phyloP scores from a whole-genome alignment of 1,140 invertebrate species.

The Sycophaga agraensis region DNA sequence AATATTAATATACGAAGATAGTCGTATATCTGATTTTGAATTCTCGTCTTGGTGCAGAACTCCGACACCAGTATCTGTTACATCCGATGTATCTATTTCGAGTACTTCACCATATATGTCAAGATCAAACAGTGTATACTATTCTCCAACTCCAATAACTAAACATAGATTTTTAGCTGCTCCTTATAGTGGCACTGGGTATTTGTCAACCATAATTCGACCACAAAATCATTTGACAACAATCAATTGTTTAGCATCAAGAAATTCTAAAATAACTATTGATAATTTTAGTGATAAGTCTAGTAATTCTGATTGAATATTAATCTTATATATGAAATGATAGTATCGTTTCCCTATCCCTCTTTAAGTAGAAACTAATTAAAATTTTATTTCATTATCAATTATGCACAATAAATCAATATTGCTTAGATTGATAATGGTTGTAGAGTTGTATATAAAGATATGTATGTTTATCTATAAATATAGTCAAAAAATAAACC shows the following conservation, averaged over 20 bases:
- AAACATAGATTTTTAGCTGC: conserved; percentile 72
- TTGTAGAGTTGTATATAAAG: too few species aligned
- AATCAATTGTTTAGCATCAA: neutral
- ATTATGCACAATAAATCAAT: too few species aligned
- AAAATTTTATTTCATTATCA: too few species aligned
- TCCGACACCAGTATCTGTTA: conserved; percentile 61
- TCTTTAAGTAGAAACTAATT: too few species aligned
- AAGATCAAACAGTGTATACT: conserved; percentile 51
- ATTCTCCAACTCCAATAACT: conserved; percentile 57
- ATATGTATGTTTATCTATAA: too few species aligned
- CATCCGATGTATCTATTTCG: conserved; percentile 60
- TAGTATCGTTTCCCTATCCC: too few species aligned
- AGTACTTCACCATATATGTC: conserved; percentile 4
- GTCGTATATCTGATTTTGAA: conserved; percentile 66
- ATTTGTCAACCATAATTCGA: conserved; percentile 75
- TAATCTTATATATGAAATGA: too few species aligned
- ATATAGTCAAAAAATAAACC: too few species aligned
- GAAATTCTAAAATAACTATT: neutral
- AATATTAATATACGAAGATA: conserved; percentile 72
- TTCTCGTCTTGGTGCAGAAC: conserved; percentile 71
- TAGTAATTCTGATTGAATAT: conserved; percentile 26
- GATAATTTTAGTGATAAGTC: conserved; percentile 23
- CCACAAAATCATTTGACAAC: conserved; percentile 56
- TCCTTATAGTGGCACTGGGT: conserved; percentile 77
- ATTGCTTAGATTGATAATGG: too few species aligned